Percentiles rank a stretch among this genome's conserved stretches.
Evolutionary conservation across 2,113 vertebrate genomes (phyloP).

Genomic region (Gorsachius goisagi): DNA sequence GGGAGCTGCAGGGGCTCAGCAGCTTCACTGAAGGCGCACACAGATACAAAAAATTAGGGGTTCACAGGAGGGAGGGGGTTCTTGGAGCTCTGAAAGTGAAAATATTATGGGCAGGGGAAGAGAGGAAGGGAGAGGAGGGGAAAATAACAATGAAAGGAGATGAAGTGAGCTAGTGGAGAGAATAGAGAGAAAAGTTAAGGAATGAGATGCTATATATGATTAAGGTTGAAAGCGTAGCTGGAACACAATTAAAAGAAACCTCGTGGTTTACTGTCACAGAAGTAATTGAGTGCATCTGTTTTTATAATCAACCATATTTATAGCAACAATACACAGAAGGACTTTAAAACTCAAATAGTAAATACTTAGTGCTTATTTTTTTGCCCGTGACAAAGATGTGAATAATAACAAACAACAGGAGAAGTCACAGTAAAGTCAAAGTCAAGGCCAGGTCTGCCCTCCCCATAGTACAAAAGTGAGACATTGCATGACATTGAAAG

Average conservation of each 20-base stretch:
- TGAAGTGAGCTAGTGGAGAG: neutral
- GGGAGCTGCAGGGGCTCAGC: neutral
- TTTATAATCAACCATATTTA: neutral
- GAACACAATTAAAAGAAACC: neutral
- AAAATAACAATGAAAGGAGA: neutral
- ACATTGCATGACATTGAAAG: neutral
- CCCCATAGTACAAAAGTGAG: neutral
- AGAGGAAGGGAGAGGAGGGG: neutral
- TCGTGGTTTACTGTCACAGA: neutral
- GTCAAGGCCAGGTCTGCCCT: neutral
- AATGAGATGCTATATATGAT: neutral
- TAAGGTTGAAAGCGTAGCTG: neutral
- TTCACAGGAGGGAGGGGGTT: neutral
- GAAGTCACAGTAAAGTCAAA: neutral
- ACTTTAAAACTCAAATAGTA: neutral
- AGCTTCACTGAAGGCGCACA: neutral
- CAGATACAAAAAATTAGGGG: accelerated
- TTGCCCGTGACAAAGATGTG: neutral
- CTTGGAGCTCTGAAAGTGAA: neutral
- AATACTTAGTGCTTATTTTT: neutral
- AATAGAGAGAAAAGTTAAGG: neutral
- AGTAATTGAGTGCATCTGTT: neutral
- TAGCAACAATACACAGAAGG: neutral
- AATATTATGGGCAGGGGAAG: neutral
- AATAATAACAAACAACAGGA: neutral